Evolutionary conservation across 2,797 vertebrate genomes (phyloP).

Genomic region (Sarcophilus harrisii): DNA sequence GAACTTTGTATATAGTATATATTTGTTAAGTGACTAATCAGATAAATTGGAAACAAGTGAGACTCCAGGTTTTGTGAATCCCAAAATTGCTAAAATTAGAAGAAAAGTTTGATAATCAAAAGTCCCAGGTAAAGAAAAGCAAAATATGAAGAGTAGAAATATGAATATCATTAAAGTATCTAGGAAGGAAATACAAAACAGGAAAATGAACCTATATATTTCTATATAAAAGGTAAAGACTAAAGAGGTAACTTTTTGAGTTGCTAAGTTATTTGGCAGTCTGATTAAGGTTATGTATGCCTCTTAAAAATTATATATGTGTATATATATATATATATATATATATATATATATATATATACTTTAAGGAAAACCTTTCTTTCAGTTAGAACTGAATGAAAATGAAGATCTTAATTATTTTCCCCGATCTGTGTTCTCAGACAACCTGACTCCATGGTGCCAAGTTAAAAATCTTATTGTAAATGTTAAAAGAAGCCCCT

Average conservation of each 20-base stretch:
- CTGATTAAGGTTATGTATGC: background rate
- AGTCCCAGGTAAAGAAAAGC: background rate
- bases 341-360: too few species aligned
- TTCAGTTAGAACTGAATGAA: background rate
- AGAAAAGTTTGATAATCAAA: background rate
- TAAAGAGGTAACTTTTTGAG: background rate
- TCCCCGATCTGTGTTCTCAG: background rate
- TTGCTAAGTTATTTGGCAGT: background rate
- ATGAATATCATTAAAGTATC: background rate
- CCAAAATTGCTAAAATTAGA: background rate
- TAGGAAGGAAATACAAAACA: slow-evolving; percentile 16
- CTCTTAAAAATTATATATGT: background rate
- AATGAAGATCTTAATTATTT: background rate
- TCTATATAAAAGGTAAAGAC: slow-evolving; percentile 17
- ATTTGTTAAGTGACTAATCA: background rate
- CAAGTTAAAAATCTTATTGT: background rate
- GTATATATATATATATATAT: too few species aligned
- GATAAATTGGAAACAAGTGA: background rate
- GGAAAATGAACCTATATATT: background rate
- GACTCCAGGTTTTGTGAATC: background rate
- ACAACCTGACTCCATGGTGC: background rate
- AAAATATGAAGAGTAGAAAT: background rate
- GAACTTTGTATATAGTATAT: background rate
- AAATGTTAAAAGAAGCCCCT: background rate
- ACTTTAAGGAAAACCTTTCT: background rate